phyloP scores from a whole-genome alignment of 2,888 invertebrate genomes.

The Hofmannophila pseudospretella region DNA sequence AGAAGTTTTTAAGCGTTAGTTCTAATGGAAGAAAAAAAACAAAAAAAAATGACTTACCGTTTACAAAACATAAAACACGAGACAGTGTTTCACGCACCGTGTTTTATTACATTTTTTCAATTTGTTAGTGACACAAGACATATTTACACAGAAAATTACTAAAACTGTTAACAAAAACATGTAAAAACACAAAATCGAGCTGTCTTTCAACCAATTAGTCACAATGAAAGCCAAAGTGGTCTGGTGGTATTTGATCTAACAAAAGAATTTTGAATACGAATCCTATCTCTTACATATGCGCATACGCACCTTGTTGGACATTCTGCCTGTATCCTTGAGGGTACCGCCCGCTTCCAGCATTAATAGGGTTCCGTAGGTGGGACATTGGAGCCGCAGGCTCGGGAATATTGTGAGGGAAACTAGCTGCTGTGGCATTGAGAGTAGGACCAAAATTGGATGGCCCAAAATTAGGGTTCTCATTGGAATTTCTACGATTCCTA shows the following conservation, averaged over 20 bases:
- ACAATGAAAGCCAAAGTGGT: constrained; percentile 63
- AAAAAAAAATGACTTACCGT: constrained; percentile 57
- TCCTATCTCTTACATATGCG: constrained; percentile 54
- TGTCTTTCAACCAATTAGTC: constrained; percentile 66
- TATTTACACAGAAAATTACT: constrained; percentile 34
- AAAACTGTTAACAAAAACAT: constrained; percentile 31
- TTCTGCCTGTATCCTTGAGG: constrained; percentile 69
- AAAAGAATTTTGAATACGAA: constrained; percentile 33
- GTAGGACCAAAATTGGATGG: constrained; percentile 64
- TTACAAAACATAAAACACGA: constrained; percentile 19
- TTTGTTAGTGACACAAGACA: constrained; percentile 51
- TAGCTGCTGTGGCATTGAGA: constrained; percentile 61
- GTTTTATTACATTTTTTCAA: constrained; percentile 13
- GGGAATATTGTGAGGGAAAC: constrained; percentile 58
- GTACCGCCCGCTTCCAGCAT: constrained; percentile 66
- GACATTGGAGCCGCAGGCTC: constrained; percentile 69
- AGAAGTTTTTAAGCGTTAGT: constrained; percentile 57
- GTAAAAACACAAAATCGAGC: constrained; percentile 56
- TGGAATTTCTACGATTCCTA: constrained; percentile 67
- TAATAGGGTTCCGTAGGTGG: constrained; percentile 62
- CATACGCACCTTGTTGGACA: constrained; percentile 73
- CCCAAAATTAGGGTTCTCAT: constrained; percentile 62
- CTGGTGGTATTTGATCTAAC: constrained; percentile 47
- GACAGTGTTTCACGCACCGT: constrained; percentile 22
- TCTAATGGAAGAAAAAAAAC: constrained; percentile 30